These are phyloP conservation scores for Phycodurus eques DNA, from an alignment of 2,113 vertebrate species.

Conservation along the genomic window DNA sequence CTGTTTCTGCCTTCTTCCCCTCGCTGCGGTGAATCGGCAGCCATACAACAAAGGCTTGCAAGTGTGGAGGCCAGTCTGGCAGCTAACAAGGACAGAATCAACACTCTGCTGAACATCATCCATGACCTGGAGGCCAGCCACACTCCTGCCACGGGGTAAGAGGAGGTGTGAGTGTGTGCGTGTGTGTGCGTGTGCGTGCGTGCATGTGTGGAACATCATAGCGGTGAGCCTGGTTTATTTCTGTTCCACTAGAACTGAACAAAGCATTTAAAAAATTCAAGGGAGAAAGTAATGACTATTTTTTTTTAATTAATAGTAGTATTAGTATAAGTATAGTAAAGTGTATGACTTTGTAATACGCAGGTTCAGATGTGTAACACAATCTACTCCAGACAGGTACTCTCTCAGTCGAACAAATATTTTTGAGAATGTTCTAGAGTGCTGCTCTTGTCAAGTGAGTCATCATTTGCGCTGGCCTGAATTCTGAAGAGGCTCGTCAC, in stretches of 20 bases:
- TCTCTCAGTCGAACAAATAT: slow-evolving; percentile 7
- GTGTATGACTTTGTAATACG: background rate
- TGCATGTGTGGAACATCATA: background rate
- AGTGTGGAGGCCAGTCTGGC: slow-evolving; percentile 71
- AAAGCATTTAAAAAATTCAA: background rate
- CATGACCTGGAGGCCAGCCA: slow-evolving; percentile 72
- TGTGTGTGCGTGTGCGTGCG: no score
- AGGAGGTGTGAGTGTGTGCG: background rate
- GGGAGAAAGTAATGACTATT: background rate
- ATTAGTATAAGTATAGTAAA: no score
- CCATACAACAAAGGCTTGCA: slow-evolving; percentile 63
- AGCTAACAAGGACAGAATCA: slow-evolving; percentile 73
- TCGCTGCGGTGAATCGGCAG: slow-evolving; percentile 52
- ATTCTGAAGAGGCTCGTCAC: slow-evolving; percentile 8
- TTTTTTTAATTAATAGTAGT: background rate
- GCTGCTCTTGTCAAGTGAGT: slow-evolving; percentile 15
- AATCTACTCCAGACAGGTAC: background rate
- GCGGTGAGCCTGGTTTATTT: background rate
- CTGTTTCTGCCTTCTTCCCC: slow-evolving; percentile 57
- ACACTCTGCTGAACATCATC: slow-evolving; percentile 75
- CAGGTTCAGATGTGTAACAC: background rate
- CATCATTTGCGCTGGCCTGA: slow-evolving; percentile 26
- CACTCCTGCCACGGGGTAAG: slow-evolving; percentile 64
- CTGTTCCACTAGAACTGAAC: background rate
- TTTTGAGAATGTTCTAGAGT: slow-evolving; percentile 34